Evolutionary conservation across 2,888 invertebrate genomes (phyloP), one percentile per base, ranked within the genome.

Genomic region (Drosophila atripex): DNA sequence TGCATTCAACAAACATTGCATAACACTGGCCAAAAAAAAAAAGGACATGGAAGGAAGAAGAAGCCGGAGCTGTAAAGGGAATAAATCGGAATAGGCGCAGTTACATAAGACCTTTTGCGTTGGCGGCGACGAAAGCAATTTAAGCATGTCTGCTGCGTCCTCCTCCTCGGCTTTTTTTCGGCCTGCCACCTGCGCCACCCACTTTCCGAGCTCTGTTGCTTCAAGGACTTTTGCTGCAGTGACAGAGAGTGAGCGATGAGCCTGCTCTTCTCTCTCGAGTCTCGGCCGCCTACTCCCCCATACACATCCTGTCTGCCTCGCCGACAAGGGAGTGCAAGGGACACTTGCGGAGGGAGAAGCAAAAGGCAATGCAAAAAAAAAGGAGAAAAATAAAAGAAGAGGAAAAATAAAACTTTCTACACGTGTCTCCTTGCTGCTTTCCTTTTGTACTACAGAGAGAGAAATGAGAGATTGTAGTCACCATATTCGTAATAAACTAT

Each of bases 141-240:
- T 71, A 71, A 35, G 69, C 47, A n/a, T 51, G 69, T 51, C 73
- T 71, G 73, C 47, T 43, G 14, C 43, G 47, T 21, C 28, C 14
- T n/a, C 14, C 41, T 11, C 4, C 8, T 6, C 4, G 41, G 12
- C 11, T n/a, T n/a, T n/a, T n/a, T n/a, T n/a, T n/a, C n/a, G n/a
- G n/a, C n/a, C n/a, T n/a, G n/a, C n/a, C n/a, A n/a, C n/a, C n/a
- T n/a, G n/a, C 5, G 12, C 50, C 65, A 25, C 65, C 52, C 63
- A 58, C 63, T 41, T 14, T 23, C 32, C 14, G 11, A 21, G 66
- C 63, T 76, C 87, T 73, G 79, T 79, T 82, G 78, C 82, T 83
- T 84, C 86, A 84, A 84, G 84, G 84, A 88, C 84, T 79, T 76
- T 86, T 68, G 61, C 49, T 56, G 59, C 64, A 50, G 38, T 46